These are phyloP conservation scores for Yponomeuta plumbellus DNA, from an alignment of 2,888 invertebrate species.

Conservation along the genomic window DNA sequence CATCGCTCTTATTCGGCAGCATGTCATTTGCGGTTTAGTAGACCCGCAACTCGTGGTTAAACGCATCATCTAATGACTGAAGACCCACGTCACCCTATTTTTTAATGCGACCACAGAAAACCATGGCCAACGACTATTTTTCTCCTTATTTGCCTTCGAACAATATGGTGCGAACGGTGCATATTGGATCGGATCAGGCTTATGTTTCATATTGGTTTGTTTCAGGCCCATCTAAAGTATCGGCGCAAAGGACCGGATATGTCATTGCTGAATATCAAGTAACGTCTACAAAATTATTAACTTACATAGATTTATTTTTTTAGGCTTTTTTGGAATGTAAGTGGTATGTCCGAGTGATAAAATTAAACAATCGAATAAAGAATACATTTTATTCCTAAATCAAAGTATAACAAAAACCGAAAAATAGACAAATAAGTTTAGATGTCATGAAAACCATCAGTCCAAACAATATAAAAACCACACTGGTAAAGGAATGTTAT, in stretches of 20 bases:
- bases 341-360: not conserved
- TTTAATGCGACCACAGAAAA: not conserved
- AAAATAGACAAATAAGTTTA: not conserved
- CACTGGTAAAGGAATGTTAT: not conserved
- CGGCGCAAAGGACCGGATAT: constrained; percentile 73
- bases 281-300: not conserved
- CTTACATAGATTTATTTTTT: not conserved
- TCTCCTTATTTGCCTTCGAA: too few species aligned
- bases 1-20: too few species aligned
- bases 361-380: not conserved
- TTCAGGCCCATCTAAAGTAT: constrained; percentile 83
- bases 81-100: too few species aligned
- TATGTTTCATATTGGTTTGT: constrained; percentile 28
- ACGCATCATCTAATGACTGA: too few species aligned
- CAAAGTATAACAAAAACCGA: not conserved
- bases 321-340: not conserved
- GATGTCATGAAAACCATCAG: not conserved
- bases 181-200: not conserved
- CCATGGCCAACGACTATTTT: too few species aligned
- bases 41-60: too few species aligned
- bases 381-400: constrained; percentile 2
- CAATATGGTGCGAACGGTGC: too few species aligned
- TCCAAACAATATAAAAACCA: not conserved
- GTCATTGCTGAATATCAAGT: constrained; percentile 20
- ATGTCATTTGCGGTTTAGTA: too few species aligned